Percentiles rank a stretch among this genome's conserved stretches.
These are phyloP conservation scores for Diogma glabrata DNA, from an alignment of 2,888 invertebrate species.

Conservation along the genomic window DNA sequence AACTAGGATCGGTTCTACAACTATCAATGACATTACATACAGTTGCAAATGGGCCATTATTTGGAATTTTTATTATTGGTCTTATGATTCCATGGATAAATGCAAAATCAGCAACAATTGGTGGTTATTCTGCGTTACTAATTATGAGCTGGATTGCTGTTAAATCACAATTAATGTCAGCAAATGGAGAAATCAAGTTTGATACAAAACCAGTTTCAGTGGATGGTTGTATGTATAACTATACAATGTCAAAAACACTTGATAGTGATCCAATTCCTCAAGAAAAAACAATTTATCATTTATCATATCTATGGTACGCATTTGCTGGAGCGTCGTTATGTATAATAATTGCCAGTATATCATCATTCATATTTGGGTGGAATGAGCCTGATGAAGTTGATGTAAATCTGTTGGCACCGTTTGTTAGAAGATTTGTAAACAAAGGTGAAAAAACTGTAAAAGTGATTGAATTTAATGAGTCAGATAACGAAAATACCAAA, in stretches of 20 bases:
- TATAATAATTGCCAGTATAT: neutral
- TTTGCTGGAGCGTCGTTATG: neutral
- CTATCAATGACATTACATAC: neutral
- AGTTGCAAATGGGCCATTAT: neutral
- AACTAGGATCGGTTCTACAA: neutral
- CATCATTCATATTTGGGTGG: neutral
- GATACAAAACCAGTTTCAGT: conserved; percentile 42
- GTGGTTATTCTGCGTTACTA: conserved; percentile 50
- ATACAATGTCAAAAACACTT: conserved; percentile 5
- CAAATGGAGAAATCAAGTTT: conserved; percentile 45
- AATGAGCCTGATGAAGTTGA: neutral
- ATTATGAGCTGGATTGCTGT: conserved; percentile 57
- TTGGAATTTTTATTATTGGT: neutral
- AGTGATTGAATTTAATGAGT: no score
- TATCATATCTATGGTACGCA: neutral
- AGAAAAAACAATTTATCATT: neutral
- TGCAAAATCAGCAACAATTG: conserved; percentile 52
- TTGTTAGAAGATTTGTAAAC: neutral
- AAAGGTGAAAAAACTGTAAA: no score
- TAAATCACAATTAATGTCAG: conserved; percentile 43
- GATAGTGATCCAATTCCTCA: neutral
- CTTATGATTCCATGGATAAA: neutral
- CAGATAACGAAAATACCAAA: no score
- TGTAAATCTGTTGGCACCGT: neutral
- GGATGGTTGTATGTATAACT: conserved; percentile 37